Conservation (phyloP, 2,888 invertebrate species). For the Pheosia gnoma region DNA sequence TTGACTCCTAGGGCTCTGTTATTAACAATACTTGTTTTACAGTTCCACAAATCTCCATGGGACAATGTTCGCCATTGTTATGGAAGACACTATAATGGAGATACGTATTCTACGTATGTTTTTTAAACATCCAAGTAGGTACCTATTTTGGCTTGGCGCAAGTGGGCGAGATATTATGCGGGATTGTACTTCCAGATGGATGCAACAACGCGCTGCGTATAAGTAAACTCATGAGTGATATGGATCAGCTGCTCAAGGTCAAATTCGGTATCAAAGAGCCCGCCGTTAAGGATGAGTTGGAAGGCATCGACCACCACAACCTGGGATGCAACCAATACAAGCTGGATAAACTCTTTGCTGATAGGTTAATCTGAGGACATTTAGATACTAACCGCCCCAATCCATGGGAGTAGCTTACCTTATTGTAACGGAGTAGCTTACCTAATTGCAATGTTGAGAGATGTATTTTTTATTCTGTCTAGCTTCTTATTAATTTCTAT, state of each 20-base stretch:
- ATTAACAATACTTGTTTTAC: constrained; percentile 23
- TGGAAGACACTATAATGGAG: constrained; percentile 60
- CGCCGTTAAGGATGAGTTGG: constrained; percentile 39
- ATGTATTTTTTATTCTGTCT: too few species aligned
- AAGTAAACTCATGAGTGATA: constrained; percentile 47
- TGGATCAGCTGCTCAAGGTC: constrained; percentile 37
- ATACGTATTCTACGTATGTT: constrained; percentile 59
- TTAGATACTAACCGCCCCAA: neutral
- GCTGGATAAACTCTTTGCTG: constrained; percentile 58
- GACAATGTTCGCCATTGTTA: constrained; percentile 53
- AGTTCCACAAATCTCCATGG: constrained; percentile 55
- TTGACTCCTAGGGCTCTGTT: too few species aligned
- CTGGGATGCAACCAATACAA: constrained; percentile 51
- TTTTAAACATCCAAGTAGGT: neutral
- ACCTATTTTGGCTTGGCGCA: too few species aligned
- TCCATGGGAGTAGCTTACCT: too few species aligned
- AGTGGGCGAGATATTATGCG: too few species aligned
- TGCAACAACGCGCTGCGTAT: constrained; percentile 57
- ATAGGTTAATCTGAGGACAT: constrained; percentile 46
- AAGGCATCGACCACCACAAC: constrained; percentile 39
- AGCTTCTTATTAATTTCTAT: too few species aligned
- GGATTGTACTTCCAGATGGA: constrained; percentile 42
- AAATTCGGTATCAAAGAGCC: constrained; percentile 51
- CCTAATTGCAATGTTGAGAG: too few species aligned
- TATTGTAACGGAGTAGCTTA: too few species aligned